phyloP scores from a whole-genome alignment of 2,797 vertebrate species.

The Gallinago nigripennis region DNA sequence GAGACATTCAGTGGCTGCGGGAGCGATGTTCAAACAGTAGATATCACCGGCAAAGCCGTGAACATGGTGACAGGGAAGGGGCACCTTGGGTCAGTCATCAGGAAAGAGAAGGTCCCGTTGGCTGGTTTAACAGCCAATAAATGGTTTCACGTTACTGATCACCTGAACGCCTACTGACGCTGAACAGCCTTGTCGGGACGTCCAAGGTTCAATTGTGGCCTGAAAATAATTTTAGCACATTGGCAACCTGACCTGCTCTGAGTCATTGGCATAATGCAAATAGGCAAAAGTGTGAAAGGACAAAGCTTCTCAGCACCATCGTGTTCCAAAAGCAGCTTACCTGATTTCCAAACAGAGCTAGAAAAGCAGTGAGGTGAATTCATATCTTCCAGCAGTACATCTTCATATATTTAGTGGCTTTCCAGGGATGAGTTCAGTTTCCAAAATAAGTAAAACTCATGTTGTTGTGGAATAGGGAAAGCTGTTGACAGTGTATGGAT shows the following conservation, averaged over 20 bases:
- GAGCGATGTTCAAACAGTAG: not conserved
- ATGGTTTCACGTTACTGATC: not conserved
- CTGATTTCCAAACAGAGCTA: not conserved
- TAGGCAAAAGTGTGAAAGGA: not conserved
- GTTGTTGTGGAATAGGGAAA: not conserved
- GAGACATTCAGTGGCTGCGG: not conserved
- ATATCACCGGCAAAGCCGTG: not conserved
- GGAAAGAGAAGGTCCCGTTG: not conserved
- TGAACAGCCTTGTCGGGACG: not conserved
- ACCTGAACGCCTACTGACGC: not conserved
- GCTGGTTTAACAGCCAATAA: not conserved
- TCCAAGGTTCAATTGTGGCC: not conserved
- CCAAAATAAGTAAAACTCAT: not conserved
- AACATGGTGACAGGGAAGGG: not conserved
- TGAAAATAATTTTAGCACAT: slow-evolving; percentile 9
- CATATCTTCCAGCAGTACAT: not conserved
- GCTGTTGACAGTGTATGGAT: not conserved
- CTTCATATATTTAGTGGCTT: not conserved
- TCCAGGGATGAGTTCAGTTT: not conserved
- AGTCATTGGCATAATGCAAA: not conserved
- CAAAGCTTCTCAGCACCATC: not conserved
- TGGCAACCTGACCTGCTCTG: not conserved
- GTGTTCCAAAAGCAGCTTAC: not conserved
- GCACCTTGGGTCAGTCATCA: not conserved
- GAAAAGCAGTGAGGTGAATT: not conserved